Base-by-base conservation (phyloP, 1,140 invertebrate species). In the Zaprionus taronus region DNA sequence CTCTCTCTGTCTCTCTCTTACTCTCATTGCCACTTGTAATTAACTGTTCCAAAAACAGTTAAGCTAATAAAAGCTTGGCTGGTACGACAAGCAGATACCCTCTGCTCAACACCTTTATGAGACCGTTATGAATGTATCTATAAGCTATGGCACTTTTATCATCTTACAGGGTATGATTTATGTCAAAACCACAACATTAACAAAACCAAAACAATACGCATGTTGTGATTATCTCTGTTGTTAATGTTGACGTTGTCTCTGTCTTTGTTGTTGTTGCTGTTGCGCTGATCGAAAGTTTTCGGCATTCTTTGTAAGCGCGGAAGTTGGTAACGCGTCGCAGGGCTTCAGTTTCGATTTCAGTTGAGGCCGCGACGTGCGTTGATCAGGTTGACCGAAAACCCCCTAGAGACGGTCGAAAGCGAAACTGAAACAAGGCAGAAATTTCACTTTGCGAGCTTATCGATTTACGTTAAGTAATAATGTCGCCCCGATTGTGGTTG, bases 231-330 rank as follows among this genome's bases (percentile, higher is more conserved):
- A 70, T 70, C 22, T 49, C 34, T 65, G 61, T 72, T 72, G 73
- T 44, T 22, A 31, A 60, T 51, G 31, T 56, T 41, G 11, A 20
- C 20, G 62, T 63, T 65, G 36, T 6, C 6, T 14, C 28, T 66
- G 17, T 64, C 70, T 61, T 72, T 80, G 78, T 68, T 57, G 77
- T 67, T 71, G 66, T 55, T 62, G 34, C 56, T 47, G 77, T 72
- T 77, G 79, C 60, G 75, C 60, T 78, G 71, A 87, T 89, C 84
- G 83, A 87, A 87, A 87, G 83, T 87, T 87, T 83, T 90, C 84
- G 84, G 85, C 76, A 89, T 89, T 89, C 81, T 89, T 80, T 80
- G 72, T 80, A 60, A 72, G 63, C 79, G 73, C 83, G 79, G 83
- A 86, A 77, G 80, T 87, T 83, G 70, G 73, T 58, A 56, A 58